Base-by-base conservation (phyloP, 2,888 invertebrate genomes). In the Theretra japonica region DNA sequence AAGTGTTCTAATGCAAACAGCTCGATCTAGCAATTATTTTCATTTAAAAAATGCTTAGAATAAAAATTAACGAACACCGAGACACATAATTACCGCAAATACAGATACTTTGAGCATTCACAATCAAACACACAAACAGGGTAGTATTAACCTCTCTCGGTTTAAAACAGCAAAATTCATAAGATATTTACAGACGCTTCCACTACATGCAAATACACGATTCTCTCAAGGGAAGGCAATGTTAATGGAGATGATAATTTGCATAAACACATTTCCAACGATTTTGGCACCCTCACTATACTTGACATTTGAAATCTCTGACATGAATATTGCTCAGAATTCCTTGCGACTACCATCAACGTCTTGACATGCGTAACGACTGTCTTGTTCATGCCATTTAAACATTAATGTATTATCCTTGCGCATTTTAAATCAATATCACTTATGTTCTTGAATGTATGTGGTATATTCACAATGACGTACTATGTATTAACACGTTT, bases 241-340 rank as follows among this genome's bases (percentile, higher is more conserved):
- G 88, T 89, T 93, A 93, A 93, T 93, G 90, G 89, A 90, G 88
- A 88, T 86, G 82, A 85, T 90, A 89, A 93, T 93, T 93, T 92
- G 85, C 93, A 93, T 93, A 92, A 92, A 92, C 91, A 93, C 88
- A 90, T 93, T 93, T 90, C 87, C 91, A 89, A 86, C 88, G 88
- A 90, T 92, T 91, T 91, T 92, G 92, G 92, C 93, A 92, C 88
- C 87, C 86, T 84, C 84, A 83, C 87, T 88, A 88, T 83, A 88
- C 82, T 84, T 90, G 90, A 89, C 89, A 87, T 88, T 82, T 91
- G 89, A 90, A 90, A 91, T 90, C 85, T 88, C 84, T 88, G 88
- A 88, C 90, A 86, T 87, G 87, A 87, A 89, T 88, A 86, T 88
- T 86, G 78, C 83, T 78, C 76, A 74, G 80, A 79, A 81, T 83